A percentile compares a stretch with the other conserved stretches of the same genome.
Conservation (phyloP, 1,140 invertebrate genomes). For the Campodea augens region DNA sequence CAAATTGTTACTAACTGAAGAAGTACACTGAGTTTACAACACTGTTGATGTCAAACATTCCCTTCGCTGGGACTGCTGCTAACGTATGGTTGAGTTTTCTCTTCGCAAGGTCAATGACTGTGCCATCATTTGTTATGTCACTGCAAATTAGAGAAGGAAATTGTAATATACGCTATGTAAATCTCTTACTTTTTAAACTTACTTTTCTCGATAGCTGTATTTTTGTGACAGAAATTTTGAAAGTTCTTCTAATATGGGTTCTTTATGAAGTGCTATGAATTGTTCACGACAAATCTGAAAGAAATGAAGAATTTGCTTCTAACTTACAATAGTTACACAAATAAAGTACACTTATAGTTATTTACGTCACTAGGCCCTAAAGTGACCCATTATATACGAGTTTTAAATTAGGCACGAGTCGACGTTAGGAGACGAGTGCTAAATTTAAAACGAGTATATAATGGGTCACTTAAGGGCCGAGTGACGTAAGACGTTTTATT, state of each 20-base stretch:
- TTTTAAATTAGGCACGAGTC: no score
- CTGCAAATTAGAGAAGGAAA: constrained; percentile 22
- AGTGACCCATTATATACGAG: no score
- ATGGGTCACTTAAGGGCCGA: no score
- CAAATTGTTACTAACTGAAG: constrained; percentile 39
- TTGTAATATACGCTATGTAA: constrained; percentile 3
- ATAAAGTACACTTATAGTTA: not conserved
- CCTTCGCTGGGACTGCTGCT: constrained; percentile 41
- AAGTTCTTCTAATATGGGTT: constrained; percentile 80
- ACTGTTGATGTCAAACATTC: constrained; percentile 49
- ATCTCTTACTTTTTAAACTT: constrained; percentile 15
- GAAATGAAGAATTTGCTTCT: constrained; percentile 12
- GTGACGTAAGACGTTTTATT: no score
- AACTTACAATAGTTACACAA: constrained; percentile 5
- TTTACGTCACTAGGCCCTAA: no score
- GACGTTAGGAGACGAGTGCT: no score
- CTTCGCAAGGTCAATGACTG: constrained; percentile 30
- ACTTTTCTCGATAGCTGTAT: constrained; percentile 40
- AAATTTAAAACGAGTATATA: no score
- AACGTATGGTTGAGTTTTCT: constrained; percentile 39
- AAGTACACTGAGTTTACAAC: constrained; percentile 64
- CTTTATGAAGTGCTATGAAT: constrained; percentile 81
- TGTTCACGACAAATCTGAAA: constrained; percentile 79
- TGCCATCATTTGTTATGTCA: constrained; percentile 30
- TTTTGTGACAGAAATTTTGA: constrained; percentile 49